phyloP scores from a whole-genome alignment of 2,888 invertebrate genomes.

The Ichneumon xanthorius region DNA sequence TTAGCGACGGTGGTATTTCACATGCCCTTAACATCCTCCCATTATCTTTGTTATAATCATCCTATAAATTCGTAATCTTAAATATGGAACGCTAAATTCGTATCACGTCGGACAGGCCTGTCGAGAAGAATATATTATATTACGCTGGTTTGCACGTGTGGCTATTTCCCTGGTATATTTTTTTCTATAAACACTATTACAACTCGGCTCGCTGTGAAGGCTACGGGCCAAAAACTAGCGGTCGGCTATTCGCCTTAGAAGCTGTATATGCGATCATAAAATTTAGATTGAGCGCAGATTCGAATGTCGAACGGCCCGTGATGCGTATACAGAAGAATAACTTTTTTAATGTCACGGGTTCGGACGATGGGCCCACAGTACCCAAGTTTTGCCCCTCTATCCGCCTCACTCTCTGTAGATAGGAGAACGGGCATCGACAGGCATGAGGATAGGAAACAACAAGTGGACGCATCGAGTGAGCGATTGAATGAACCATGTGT shows the following conservation, averaged over 20 bases:
- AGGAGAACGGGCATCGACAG: not conserved
- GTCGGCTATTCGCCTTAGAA: not conserved
- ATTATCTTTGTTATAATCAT: too few relatives aligned
- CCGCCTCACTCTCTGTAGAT: not conserved
- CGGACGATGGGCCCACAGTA: not conserved
- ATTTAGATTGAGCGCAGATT: not conserved
- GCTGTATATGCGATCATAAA: not conserved
- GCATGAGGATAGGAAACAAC: not conserved
- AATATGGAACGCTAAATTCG: too few relatives aligned
- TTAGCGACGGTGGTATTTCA: too few relatives aligned
- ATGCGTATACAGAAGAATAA: not conserved
- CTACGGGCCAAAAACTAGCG: too few relatives aligned
- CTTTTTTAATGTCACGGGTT: slow-evolving; percentile 10
- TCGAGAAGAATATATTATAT: too few relatives aligned
- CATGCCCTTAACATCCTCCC: too few relatives aligned
- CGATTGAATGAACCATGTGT: slow-evolving; percentile 24
- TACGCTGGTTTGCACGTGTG: too few relatives aligned
- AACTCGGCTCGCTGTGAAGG: too few relatives aligned
- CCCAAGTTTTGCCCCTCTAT: slow-evolving; percentile 12
- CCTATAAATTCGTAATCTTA: too few relatives aligned
- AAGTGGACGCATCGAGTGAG: slow-evolving; percentile 25
- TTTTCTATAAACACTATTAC: too few relatives aligned
- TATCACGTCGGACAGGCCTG: too few relatives aligned
- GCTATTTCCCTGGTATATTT: too few relatives aligned
- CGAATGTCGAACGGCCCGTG: not conserved